Evolutionary conservation across 1,140 invertebrate species (phyloP).

Genomic region (Leptopilina clavipes): DNA sequence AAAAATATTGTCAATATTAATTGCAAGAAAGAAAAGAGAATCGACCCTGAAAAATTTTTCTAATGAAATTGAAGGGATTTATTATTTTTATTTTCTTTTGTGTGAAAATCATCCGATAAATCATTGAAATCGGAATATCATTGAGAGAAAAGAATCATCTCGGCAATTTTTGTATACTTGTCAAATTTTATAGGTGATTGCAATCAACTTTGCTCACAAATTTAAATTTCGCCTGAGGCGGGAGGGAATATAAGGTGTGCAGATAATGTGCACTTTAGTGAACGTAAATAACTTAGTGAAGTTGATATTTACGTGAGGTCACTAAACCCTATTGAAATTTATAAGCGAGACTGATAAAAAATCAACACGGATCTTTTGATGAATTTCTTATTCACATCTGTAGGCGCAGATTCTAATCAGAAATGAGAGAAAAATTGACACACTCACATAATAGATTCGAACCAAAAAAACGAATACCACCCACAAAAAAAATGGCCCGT

Average conservation of each 20-base stretch:
- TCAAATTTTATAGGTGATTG: conserved; percentile 5
- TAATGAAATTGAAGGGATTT: neutral
- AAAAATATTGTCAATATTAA: no score
- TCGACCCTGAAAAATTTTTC: no score
- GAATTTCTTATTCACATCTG: neutral
- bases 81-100: neutral
- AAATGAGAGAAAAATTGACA: no score
- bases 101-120: neutral
- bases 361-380: neutral
- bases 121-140: neutral
- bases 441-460: no score
- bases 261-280: conserved; percentile 19
- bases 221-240: conserved; percentile 12
- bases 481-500: no score
- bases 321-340: conserved; percentile 7
- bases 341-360: neutral
- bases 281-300: conserved; percentile 1
- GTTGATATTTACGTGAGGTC: conserved; percentile 11
- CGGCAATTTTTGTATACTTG: conserved; percentile 1
- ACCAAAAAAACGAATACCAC: no score
- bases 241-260: neutral
- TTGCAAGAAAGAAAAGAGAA: no score
- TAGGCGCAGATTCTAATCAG: no score
- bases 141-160: neutral
- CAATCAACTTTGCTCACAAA: conserved; percentile 7